phyloP scores from a whole-genome alignment of 2,113 vertebrate species.

The Seriola aureovittata region DNA sequence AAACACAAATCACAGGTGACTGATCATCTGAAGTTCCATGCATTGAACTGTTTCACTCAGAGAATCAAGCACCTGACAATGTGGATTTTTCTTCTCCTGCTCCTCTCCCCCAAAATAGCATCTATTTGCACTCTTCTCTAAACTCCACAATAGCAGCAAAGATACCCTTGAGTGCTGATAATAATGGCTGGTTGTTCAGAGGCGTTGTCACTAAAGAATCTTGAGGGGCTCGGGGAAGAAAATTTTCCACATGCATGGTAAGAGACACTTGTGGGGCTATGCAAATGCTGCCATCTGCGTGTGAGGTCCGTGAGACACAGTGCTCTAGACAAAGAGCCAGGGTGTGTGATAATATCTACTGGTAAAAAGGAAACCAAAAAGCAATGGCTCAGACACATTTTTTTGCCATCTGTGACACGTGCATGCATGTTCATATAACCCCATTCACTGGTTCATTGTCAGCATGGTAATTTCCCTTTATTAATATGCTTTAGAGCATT shows the following conservation, averaged over 20 bases:
- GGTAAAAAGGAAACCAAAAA: conserved; percentile 29
- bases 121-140: conserved; percentile 29
- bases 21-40: conserved; percentile 36
- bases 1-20: conserved; percentile 47
- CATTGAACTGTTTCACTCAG: conserved; percentile 18
- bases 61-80: not conserved
- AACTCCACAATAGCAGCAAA: conserved; percentile 25
- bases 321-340: conserved; percentile 33
- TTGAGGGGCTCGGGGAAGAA: not conserved
- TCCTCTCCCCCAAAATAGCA: conserved; percentile 17
- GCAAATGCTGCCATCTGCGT: conserved; percentile 45
- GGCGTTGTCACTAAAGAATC: conserved; percentile 29
- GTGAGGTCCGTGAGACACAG: conserved; percentile 32
- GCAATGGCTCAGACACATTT: conserved; percentile 2
- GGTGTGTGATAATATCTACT: conserved; percentile 5
- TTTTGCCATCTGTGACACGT: conserved; percentile 1
- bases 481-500: not conserved
- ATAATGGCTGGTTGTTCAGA: conserved; percentile 35
- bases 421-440: not conserved
- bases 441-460: conserved; percentile 3
- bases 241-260: conserved; percentile 16
- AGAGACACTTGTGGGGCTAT: conserved; percentile 12
- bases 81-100: not conserved
- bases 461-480: conserved; percentile 17
- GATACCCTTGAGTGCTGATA: conserved; percentile 35